Evolutionary conservation across 1,140 invertebrate genomes (phyloP), one percentile per base, ranked within the genome.

Genomic region (Idris sp.): DNA sequence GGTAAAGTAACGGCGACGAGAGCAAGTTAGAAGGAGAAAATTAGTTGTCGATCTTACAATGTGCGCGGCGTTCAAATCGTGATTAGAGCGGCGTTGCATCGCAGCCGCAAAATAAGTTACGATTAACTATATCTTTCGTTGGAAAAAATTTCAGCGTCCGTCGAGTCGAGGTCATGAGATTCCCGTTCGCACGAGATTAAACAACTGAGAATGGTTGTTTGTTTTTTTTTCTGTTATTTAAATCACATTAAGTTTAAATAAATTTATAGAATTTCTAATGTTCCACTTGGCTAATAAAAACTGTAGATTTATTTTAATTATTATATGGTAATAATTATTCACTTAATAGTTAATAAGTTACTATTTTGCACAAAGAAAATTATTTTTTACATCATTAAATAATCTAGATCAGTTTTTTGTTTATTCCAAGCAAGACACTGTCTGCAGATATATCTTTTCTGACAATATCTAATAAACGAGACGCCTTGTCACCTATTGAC

Each of bases 41-140:
- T 69, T 54, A 46, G 51, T 68, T 35, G 31, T 9, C 30, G 65
- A 69, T 59, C 54, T 26, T 58, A 54, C 54, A 59, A 65, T 54
- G 49, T 14, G 16, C 62, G 18, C 31, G 30, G 43, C 28, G 64
- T 68, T 68, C 13, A 58, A 71, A 61, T 71, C 33, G 48, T 58
- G 67, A 72, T 62, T 62, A 54, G 56, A 72, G 31, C 35, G 67
- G 51, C 30, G 53, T 44, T 58, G 53, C 28, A 51, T 51, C 53
- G 14, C 36, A 43, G 53, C 36, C 41, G 30, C 31, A 25, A 46
- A 54, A 59, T 31, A 54, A 56, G 38, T 56, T 48, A 31, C 48
- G 67, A 71, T 71, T 54, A 62, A 71, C 38, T 56, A 46, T 62
- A 62, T 71, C 56, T 71, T 61, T 36, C 49, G 48, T 40, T 46